These are phyloP conservation scores for Nicator chloris DNA, from an alignment of 2,113 vertebrate species.

Conservation along the genomic window DNA sequence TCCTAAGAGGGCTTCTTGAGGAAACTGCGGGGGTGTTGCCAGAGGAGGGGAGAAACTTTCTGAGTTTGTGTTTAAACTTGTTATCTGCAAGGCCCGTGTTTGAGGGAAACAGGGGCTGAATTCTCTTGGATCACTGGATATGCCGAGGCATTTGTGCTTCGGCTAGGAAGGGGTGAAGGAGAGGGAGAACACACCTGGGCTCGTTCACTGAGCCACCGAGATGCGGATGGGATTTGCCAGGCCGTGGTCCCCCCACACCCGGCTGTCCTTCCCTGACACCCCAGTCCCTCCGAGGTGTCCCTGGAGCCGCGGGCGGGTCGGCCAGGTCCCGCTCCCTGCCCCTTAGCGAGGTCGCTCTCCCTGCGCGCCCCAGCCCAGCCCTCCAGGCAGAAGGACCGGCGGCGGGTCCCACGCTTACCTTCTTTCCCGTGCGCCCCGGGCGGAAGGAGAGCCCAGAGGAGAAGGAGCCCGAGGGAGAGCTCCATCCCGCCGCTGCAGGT, in stretches of 20 bases:
- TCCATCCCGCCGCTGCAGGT: neutral
- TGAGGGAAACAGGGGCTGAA: neutral
- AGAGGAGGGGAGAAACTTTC: neutral
- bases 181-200: neutral
- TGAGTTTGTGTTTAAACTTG: slow-evolving; percentile 48
- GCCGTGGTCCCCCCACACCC: neutral
- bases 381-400: neutral
- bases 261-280: neutral
- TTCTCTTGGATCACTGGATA: neutral
- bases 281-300: neutral
- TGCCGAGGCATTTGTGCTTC: neutral
- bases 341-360: neutral
- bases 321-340: neutral
- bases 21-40: neutral
- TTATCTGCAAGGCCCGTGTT: neutral
- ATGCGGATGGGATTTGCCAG: neutral
- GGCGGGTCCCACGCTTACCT: slow-evolving; percentile 4
- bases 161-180: neutral
- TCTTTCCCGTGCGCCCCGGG: slow-evolving; percentile 22
- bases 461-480: neutral
- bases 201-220: neutral
- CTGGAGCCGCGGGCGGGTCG: neutral
- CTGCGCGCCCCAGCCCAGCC: neutral
- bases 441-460: neutral
- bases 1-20: neutral